Conservation (phyloP, 2,888 invertebrate genomes). For the Hirtodrosophila duncani region DNA sequence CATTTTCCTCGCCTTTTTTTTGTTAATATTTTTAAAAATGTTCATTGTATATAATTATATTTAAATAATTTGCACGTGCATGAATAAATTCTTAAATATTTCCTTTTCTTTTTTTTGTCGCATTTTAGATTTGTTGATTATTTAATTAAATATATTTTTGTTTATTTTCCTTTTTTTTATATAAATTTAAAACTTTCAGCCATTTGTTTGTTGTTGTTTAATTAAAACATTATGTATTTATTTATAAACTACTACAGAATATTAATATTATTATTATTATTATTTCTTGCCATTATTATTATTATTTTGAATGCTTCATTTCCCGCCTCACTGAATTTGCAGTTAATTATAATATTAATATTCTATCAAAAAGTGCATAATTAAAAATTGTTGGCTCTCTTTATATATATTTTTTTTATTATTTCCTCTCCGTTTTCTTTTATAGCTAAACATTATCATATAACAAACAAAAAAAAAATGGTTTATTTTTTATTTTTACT, state of each 20-base stretch:
- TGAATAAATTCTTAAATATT: constrained; percentile 62
- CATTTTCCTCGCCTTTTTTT: constrained; percentile 7
- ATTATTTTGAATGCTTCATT: constrained; percentile 6
- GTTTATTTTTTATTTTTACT: constrained; percentile 8
- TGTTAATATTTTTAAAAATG: too few species aligned
- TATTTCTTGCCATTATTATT: too few species aligned
- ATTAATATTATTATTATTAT: constrained; percentile 19
- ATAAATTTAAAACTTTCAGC: constrained; percentile 71
- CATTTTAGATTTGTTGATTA: constrained; percentile 5
- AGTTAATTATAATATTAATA: constrained; percentile 30
- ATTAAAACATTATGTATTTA: constrained; percentile 59
- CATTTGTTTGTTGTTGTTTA: constrained; percentile 56
- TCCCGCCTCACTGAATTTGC: constrained; percentile 6
- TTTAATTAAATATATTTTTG: constrained; percentile 11
- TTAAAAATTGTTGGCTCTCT: constrained; percentile 60
- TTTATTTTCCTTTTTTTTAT: constrained; percentile 33
- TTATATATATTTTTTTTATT: constrained; percentile 30
- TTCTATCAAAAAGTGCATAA: constrained; percentile 62
- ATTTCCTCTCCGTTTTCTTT: constrained; percentile 13
- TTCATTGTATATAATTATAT: constrained; percentile 52
- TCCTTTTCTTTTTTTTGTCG: constrained; percentile 6
- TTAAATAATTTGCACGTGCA: constrained; percentile 64
- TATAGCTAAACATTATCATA: constrained; percentile 39
- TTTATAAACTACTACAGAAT: constrained; percentile 23
- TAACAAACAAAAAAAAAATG: constrained; percentile 16